A percentile compares a stretch with the other conserved stretches of the same genome.
Conservation (phyloP, 30 jellyfish, hydroid and myxozoan genomes). For the Rhopilema esculentum region DNA sequence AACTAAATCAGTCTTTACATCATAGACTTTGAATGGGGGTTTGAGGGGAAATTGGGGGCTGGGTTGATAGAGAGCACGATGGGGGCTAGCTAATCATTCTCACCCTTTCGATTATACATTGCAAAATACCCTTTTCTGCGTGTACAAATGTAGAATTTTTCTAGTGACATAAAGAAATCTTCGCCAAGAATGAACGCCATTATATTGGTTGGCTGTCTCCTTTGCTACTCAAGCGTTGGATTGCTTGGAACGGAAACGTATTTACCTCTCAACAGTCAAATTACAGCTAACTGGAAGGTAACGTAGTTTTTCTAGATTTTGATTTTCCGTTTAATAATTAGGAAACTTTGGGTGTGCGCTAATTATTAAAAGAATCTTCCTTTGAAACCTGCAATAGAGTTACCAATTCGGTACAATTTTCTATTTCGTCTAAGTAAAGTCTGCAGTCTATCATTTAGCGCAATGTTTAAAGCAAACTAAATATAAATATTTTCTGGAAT, state of each 20-base stretch:
- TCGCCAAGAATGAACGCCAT: constrained; percentile 10
- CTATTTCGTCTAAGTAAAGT: too few species aligned
- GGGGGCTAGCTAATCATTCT: too few species aligned
- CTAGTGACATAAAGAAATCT: constrained; percentile 5
- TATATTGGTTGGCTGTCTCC: constrained; percentile 5
- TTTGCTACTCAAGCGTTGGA: constrained; percentile 4
- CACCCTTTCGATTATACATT: too few species aligned
- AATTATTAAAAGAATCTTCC: background rate
- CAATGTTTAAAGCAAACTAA: too few species aligned
- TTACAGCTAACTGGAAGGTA: constrained; percentile 23
- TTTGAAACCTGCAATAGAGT: too few species aligned
- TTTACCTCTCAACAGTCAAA: background rate
- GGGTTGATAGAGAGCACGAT: too few species aligned
- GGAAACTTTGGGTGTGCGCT: background rate
- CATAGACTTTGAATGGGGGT: too few species aligned
- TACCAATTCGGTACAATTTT: background rate
- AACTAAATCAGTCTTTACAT: too few species aligned
- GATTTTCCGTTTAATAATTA: too few species aligned
- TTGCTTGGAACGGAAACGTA: constrained; percentile 13
- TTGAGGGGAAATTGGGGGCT: too few species aligned
- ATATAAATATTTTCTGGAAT: too few species aligned
- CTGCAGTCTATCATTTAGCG: too few species aligned
- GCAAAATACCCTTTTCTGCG: background rate
- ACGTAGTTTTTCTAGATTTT: background rate
- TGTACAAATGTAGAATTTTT: background rate